Percentiles rank a stretch among this genome's conserved stretches.
phyloP scores from a whole-genome alignment of 1,140 invertebrate genomes.

The Euglossa dilemma region DNA sequence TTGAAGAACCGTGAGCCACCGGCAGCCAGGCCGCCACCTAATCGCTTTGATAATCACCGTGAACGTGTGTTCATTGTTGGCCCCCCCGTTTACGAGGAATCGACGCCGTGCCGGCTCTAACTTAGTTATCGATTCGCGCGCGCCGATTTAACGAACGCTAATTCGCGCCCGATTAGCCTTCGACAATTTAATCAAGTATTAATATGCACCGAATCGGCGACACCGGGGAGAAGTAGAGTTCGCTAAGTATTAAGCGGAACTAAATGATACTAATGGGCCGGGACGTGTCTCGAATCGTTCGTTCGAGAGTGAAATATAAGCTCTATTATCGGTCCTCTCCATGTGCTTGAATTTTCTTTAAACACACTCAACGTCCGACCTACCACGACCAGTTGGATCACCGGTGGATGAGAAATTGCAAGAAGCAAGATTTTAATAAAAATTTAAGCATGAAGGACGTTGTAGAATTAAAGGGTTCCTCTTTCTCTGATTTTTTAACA shows the following conservation, averaged over 20 bases:
- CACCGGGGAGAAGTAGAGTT: not conserved
- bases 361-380: not conserved
- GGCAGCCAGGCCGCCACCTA: not conserved
- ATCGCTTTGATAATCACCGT: conserved; percentile 39
- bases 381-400: too few species aligned
- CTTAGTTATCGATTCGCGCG: conserved; percentile 13
- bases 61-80: conserved; percentile 17
- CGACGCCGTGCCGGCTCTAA: not conserved
- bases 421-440: too few species aligned
- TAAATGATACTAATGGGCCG: not conserved
- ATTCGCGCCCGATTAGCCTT: conserved; percentile 1
- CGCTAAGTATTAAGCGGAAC: not conserved
- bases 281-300: not conserved
- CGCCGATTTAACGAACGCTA: conserved; percentile 23
- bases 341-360: not conserved
- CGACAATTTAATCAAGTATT: conserved; percentile 21
- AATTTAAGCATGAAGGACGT: too few species aligned
- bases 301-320: not conserved
- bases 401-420: too few species aligned
- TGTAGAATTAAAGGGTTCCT: too few species aligned
- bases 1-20: conserved; percentile 2
- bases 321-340: not conserved
- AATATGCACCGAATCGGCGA: not conserved
- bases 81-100: not conserved
- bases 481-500: too few species aligned